Conservation (phyloP, 2,797 vertebrate species). For the Perodicticus potto region DNA sequence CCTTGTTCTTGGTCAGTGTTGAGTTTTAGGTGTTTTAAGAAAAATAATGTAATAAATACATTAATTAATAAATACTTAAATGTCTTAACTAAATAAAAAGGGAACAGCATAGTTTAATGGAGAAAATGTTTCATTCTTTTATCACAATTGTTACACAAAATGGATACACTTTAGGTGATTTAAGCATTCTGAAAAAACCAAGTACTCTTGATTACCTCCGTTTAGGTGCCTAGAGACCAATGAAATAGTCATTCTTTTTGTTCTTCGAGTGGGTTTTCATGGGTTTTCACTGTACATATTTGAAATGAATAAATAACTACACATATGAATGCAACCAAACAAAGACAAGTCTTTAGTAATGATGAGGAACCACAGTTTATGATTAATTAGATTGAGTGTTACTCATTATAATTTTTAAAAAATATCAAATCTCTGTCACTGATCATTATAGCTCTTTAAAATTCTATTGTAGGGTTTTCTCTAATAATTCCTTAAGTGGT, state of each 20-base stretch:
- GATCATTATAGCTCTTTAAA: not conserved
- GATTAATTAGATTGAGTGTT: not conserved
- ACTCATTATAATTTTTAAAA: not conserved
- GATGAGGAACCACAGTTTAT: not conserved
- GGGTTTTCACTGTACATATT: not conserved
- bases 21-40: not conserved
- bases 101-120: not conserved
- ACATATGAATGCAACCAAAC: not conserved
- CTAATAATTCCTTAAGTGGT: not conserved
- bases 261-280: not conserved
- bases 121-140: not conserved
- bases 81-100: not conserved
- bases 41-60: not conserved
- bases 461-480: not conserved
- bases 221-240: too few relatives aligned
- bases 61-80: not conserved
- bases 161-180: too few relatives aligned
- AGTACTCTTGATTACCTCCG: not conserved
- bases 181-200: not conserved
- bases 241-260: not conserved
- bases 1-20: not conserved
- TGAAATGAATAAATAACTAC: too few relatives aligned
- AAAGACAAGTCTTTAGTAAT: not conserved
- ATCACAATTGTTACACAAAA: not conserved
- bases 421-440: not conserved